Evolutionary conservation across 2,113 vertebrate genomes (phyloP).

Genomic region (Siniperca chuatsi): DNA sequence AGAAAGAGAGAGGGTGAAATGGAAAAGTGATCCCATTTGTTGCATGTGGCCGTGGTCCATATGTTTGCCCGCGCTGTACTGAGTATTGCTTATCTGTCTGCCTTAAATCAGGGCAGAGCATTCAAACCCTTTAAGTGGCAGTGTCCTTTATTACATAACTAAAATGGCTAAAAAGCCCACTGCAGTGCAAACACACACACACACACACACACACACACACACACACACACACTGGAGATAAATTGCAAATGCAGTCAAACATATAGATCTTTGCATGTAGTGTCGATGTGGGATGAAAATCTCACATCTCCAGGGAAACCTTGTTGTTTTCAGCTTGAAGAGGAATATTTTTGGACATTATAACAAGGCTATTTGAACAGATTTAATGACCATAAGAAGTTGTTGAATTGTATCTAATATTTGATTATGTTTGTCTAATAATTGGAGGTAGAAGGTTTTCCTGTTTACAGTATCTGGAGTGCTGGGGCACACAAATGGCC

Average conservation of each 20-base stretch:
- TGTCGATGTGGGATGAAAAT: not conserved
- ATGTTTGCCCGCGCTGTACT: conserved; percentile 32
- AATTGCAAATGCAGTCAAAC: not conserved
- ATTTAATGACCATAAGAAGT: not conserved
- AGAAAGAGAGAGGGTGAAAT: conserved; percentile 4
- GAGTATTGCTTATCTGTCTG: conserved; percentile 61
- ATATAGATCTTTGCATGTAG: not conserved
- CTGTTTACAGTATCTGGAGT: conserved; percentile 2
- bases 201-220: conserved; percentile 31
- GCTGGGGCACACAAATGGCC: not conserved
- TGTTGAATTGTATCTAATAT: not conserved
- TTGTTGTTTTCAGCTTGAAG: too few species aligned
- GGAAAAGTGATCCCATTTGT: conserved; percentile 34
- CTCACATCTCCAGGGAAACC: conserved; percentile 5
- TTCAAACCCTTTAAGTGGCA: conserved; percentile 53
- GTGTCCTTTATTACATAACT: conserved; percentile 70
- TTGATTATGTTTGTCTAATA: not conserved
- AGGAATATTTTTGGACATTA: not conserved
- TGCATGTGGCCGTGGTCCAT: not conserved
- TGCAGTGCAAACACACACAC: not conserved
- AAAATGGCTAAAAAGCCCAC: conserved; percentile 14
- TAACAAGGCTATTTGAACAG: not conserved
- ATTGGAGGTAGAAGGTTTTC: conserved; percentile 2
- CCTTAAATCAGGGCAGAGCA: conserved; percentile 59
- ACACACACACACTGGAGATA: not conserved